phyloP scores from a whole-genome alignment of 2,113 vertebrate genomes.

The Varanus salvator region DNA sequence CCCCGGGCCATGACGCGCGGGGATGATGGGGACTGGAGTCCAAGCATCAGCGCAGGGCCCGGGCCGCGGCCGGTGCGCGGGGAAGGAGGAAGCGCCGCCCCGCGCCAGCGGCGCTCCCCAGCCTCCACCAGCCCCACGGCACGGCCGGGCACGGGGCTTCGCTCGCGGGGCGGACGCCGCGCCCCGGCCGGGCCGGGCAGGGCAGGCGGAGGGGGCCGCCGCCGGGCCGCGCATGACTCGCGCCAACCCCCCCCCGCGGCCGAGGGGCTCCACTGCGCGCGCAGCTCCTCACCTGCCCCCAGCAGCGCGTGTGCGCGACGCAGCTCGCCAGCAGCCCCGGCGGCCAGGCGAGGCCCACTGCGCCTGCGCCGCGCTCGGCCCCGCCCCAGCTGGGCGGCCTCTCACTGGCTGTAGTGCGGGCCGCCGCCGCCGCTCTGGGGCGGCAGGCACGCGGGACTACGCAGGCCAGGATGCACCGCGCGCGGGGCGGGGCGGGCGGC shows the following conservation, averaged over 20 bases:
- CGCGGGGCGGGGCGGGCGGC: no score
- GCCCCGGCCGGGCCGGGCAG: no score
- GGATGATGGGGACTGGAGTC: no score
- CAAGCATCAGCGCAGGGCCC: no score
- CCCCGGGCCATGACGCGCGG: no score
- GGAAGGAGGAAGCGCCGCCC: no score
- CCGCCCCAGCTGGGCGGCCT: background rate
- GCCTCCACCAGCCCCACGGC: no score
- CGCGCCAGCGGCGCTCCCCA: no score
- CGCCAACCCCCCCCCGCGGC: background rate
- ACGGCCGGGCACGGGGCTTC: no score
- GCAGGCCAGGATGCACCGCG: background rate
- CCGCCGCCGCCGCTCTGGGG: rapidly evolving
- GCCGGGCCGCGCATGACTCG: background rate
- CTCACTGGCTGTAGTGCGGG: background rate
- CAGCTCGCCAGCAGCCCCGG: background rate
- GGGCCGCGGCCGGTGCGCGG: no score
- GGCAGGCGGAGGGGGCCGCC: rapidly evolving
- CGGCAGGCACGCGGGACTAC: background rate
- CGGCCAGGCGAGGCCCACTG: background rate
- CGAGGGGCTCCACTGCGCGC: slow-evolving; percentile 15
- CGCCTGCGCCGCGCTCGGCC: background rate
- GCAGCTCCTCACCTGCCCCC: slow-evolving; percentile 27
- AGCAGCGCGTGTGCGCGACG: background rate
- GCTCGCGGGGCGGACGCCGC: no score